Evolutionary conservation across 92 coral and sea anemone genomes (phyloP).

Genomic region (Palythoa caribaeorum): DNA sequence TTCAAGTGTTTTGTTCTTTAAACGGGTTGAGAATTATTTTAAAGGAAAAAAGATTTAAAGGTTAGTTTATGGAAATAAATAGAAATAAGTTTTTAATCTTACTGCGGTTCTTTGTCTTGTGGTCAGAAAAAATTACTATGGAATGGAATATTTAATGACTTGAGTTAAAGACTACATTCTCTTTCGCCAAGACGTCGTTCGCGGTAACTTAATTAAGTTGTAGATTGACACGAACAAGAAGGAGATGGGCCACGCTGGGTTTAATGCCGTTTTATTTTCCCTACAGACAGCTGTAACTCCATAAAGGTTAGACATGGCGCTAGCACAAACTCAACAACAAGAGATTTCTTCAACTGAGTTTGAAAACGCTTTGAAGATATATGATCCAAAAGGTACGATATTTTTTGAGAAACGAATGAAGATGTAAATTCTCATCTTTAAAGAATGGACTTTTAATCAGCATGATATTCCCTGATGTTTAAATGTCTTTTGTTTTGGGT

Average conservation of each 20-base stretch:
- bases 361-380: slow-evolving; percentile 6
- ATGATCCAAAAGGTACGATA: neutral
- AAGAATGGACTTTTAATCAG: neutral
- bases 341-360: slow-evolving; percentile 1
- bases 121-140: neutral
- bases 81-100: neutral
- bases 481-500: neutral
- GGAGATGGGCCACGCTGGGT: neutral
- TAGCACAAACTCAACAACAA: neutral
- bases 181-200: neutral
- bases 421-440: neutral
- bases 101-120: neutral
- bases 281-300: neutral
- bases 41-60: neutral
- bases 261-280: neutral
- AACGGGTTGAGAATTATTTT: neutral
- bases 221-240: neutral
- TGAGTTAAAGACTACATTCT: neutral
- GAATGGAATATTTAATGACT: neutral
- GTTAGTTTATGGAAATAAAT: neutral
- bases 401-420: neutral
- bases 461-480: neutral
- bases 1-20: no score
- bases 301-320: neutral
- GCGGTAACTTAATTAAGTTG: neutral